Percentiles rank a stretch among this genome's conserved stretches.
Evolutionary conservation across 2,113 vertebrate species (phyloP).

Genomic region (Guaruba guarouba): DNA sequence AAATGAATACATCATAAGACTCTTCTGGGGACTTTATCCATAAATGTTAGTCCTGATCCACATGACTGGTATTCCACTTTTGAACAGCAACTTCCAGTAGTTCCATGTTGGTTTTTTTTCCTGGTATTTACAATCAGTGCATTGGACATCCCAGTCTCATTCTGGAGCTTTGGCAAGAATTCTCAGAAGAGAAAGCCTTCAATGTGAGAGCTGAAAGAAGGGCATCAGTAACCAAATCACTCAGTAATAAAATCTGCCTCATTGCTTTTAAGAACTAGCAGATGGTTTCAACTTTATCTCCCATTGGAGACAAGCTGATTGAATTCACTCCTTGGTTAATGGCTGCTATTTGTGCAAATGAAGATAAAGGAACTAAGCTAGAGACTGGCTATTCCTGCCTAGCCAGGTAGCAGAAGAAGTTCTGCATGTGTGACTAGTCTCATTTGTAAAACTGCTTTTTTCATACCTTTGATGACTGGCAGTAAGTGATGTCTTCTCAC

Average conservation of each 20-base stretch:
- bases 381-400: not conserved
- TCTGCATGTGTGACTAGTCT: not conserved
- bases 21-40: not conserved
- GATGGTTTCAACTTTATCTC: conserved; percentile 69
- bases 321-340: conserved; percentile 58
- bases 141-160: not conserved
- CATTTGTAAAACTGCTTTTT: not conserved
- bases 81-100: not conserved
- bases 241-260: conserved; percentile 66
- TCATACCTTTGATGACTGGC: not conserved
- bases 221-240: conserved; percentile 54
- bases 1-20: not conserved
- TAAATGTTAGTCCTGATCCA: not conserved
- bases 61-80: not conserved
- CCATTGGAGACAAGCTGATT: conserved; percentile 61
- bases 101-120: not conserved
- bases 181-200: not conserved
- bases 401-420: not conserved
- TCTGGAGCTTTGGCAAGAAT: not conserved
- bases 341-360: conserved; percentile 58
- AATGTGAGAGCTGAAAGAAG: conserved; percentile 25
- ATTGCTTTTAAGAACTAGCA: conserved; percentile 66
- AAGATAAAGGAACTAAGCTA: conserved; percentile 57
- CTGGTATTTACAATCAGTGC: not conserved
- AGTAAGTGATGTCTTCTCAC: not conserved